phyloP scores from a whole-genome alignment of 2,888 invertebrate species.

The Physocephala rufipes region DNA sequence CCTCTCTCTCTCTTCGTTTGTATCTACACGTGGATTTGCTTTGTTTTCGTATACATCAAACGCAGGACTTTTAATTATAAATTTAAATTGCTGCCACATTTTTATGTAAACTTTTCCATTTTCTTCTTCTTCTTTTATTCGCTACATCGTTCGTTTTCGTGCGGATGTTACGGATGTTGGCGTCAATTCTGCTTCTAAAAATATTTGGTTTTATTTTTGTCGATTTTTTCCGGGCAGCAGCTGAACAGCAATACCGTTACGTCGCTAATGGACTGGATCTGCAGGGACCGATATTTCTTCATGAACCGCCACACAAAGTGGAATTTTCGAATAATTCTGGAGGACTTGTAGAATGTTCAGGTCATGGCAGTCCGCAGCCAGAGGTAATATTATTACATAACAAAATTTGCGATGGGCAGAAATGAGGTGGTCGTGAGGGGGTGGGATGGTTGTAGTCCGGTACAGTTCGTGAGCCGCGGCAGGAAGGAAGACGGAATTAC shows the following conservation, averaged over 20 bases:
- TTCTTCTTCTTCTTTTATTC: background rate
- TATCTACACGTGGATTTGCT: background rate
- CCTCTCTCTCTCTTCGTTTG: background rate
- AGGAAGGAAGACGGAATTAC: too few relatives aligned
- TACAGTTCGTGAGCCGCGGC: too few relatives aligned
- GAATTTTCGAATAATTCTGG: constrained; percentile 83
- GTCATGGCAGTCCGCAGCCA: constrained; percentile 75
- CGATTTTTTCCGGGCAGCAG: constrained; percentile 7
- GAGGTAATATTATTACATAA: constrained; percentile 66
- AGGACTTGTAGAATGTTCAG: constrained; percentile 75
- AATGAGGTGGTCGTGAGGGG: background rate
- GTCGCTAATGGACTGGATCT: constrained; percentile 69
- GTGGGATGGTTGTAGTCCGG: background rate
- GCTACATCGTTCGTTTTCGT: background rate
- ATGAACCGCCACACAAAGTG: constrained; percentile 77
- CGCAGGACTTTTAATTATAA: constrained; percentile 50
- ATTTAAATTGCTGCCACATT: constrained; percentile 45
- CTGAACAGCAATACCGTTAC: constrained; percentile 50
- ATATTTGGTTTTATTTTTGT: background rate
- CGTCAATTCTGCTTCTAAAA: constrained; percentile 3
- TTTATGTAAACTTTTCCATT: constrained; percentile 20
- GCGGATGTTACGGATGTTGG: constrained; percentile 36
- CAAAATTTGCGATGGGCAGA: background rate
- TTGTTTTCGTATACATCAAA: constrained; percentile 16
- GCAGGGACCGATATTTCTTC: constrained; percentile 74